Conservation (phyloP, 2,113 vertebrate genomes). For the Dasyurus viverrinus region DNA sequence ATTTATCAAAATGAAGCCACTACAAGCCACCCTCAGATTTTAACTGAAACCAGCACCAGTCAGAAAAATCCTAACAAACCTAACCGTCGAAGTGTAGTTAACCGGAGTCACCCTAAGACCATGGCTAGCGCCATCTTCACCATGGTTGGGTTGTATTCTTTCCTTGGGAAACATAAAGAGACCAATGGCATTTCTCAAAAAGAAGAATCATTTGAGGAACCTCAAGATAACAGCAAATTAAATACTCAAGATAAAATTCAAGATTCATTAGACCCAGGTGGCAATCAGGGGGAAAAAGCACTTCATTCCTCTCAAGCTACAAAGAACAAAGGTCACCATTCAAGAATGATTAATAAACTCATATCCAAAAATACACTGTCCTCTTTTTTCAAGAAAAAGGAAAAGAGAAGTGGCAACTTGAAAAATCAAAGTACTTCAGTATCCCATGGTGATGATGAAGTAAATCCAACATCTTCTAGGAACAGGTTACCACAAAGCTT, state of each 20-base stretch:
- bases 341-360: not conserved
- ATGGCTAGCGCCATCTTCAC: not conserved
- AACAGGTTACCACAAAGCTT: conserved; percentile 56
- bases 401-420: not conserved
- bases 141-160: not conserved
- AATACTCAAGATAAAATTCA: no score
- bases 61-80: not conserved
- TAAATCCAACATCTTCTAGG: conserved; percentile 2
- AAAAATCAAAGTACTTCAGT: conserved; percentile 28
- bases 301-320: not conserved
- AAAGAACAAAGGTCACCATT: not conserved
- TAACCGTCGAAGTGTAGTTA: no score
- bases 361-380: not conserved
- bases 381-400: not conserved
- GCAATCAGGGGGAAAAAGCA: not conserved
- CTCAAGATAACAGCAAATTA: not conserved
- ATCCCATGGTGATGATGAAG: conserved; percentile 44
- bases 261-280: not conserved
- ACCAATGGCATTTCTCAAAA: not conserved
- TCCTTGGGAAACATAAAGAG: not conserved
- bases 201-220: not conserved
- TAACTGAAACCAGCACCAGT: not conserved
- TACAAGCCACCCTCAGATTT: not conserved
- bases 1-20: not conserved
- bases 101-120: not conserved